These are phyloP conservation scores for Choristoneura fumiferana DNA, from an alignment of 1,140 invertebrate genomes.

Conservation along the genomic window DNA sequence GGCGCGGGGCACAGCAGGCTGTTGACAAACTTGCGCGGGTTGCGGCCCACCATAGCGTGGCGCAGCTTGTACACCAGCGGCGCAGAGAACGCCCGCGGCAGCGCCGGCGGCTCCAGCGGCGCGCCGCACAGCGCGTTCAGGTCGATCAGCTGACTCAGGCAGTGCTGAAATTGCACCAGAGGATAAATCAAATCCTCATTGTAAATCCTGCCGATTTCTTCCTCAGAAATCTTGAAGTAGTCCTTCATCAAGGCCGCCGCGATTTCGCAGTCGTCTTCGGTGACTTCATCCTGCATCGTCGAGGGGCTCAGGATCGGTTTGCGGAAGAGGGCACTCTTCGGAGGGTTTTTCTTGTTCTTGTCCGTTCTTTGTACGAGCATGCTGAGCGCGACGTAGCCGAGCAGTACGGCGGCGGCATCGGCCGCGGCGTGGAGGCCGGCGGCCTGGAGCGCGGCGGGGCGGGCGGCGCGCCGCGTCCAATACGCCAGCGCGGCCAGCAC, in stretches of 20 bases:
- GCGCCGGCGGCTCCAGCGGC: background rate
- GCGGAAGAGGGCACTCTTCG: background rate
- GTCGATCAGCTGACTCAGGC: constrained; percentile 37
- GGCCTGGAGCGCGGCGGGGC: background rate
- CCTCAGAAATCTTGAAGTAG: constrained; percentile 23
- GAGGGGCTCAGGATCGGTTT: background rate
- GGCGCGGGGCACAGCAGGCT: background rate
- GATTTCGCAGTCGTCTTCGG: constrained; percentile 22
- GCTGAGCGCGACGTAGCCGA: constrained; percentile 36
- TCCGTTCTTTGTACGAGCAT: constrained; percentile 1
- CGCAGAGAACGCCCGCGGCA: background rate
- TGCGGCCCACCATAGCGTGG: background rate
- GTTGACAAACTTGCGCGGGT: background rate
- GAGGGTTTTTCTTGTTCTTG: background rate
- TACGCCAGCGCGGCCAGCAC: constrained; percentile 38
- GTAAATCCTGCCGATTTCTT: constrained; percentile 24
- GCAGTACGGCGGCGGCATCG: constrained; percentile 29
- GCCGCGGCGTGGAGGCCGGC: constrained; percentile 1
- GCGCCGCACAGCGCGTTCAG: constrained; percentile 43
- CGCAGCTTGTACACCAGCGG: background rate
- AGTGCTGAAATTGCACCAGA: constrained; percentile 37
- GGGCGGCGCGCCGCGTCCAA: constrained; percentile 23
- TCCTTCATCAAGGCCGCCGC: constrained; percentile 20
- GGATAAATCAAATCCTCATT: constrained; percentile 26
- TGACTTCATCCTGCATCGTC: background rate